phyloP scores from a whole-genome alignment of 1,140 invertebrate genomes.

The Caenorhabditis tropicalis region DNA sequence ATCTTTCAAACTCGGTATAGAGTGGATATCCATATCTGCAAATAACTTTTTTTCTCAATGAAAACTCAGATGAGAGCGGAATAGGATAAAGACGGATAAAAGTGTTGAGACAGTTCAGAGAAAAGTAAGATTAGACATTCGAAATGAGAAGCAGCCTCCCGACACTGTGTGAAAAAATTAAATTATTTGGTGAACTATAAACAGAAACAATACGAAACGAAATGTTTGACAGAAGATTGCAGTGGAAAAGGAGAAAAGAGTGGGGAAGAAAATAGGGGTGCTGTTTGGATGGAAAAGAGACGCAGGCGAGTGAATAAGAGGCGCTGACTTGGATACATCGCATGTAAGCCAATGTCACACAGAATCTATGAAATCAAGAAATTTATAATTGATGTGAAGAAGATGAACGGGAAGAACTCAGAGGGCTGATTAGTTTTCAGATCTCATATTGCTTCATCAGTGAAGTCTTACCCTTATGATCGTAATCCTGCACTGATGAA shows the following conservation, averaged over 20 bases:
- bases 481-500: too few relatives aligned
- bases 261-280: constrained; percentile 24
- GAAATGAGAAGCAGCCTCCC: too few relatives aligned
- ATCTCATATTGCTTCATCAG: too few relatives aligned
- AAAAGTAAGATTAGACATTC: too few relatives aligned
- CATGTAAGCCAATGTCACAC: constrained; percentile 27
- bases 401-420: too few relatives aligned
- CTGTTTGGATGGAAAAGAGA: constrained; percentile 33
- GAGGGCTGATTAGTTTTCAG: too few relatives aligned
- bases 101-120: background rate
- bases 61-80: too few relatives aligned
- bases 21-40: background rate
- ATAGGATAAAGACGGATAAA: background rate
- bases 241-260: constrained; percentile 31
- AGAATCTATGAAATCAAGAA: background rate
- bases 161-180: background rate
- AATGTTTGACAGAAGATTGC: constrained; percentile 17
- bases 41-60: too few relatives aligned
- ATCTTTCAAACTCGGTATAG: background rate
- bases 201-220: background rate
- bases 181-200: background rate
- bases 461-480: too few relatives aligned
- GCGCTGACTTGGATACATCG: constrained; percentile 39
- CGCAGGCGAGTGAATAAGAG: constrained; percentile 38
- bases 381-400: too few relatives aligned